These are phyloP conservation scores for Paralichthys olivaceus DNA, from an alignment of 2,113 vertebrate species.

Conservation along the genomic window DNA sequence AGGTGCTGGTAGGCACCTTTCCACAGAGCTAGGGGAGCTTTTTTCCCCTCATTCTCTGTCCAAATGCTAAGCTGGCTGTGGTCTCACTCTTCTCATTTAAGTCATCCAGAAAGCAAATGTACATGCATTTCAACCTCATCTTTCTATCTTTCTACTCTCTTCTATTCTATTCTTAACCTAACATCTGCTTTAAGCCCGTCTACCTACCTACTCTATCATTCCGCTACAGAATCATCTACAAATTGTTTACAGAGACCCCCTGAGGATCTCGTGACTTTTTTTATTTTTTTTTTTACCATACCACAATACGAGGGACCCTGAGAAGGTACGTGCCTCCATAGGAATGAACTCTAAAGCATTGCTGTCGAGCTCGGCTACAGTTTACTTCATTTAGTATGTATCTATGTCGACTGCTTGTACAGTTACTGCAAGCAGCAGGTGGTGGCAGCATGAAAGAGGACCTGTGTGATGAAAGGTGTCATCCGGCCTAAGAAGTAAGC, in stretches of 20 bases:
- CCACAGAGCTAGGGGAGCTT: not conserved
- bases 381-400: constrained; percentile 24
- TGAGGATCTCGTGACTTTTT: not conserved
- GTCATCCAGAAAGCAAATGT: no score
- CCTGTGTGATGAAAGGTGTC: constrained; percentile 52
- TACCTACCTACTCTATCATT: constrained; percentile 6
- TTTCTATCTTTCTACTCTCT: not conserved
- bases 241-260: constrained; percentile 21
- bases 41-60: no score
- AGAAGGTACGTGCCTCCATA: constrained; percentile 41
- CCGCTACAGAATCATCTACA: constrained; percentile 13
- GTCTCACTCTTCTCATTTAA: not conserved
- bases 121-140: not conserved
- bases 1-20: not conserved
- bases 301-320: constrained; percentile 54
- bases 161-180: not conserved
- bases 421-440: constrained; percentile 25
- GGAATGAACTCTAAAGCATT: constrained; percentile 39
- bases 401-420: constrained; percentile 25
- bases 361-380: constrained; percentile 27
- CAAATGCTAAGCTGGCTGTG: no score
- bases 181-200: not conserved
- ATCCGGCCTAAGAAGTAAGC: constrained; percentile 20
- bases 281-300: constrained; percentile 3
- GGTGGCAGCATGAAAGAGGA: constrained; percentile 34